These are phyloP conservation scores for Metallyticus violacea DNA, from an alignment of 2,888 invertebrate genomes.

Conservation along the genomic window DNA sequence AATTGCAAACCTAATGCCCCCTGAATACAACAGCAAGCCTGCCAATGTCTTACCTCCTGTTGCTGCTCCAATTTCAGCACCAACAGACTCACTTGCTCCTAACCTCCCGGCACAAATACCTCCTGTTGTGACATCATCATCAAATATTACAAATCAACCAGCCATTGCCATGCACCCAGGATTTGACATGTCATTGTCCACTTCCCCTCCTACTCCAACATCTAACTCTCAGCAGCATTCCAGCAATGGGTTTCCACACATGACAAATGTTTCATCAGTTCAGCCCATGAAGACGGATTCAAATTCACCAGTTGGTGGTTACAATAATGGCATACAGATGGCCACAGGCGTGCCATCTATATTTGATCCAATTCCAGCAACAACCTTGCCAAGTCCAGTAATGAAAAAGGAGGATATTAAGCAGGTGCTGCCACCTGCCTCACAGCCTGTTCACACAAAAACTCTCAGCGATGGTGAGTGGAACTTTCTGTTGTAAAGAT, in stretches of 20 bases:
- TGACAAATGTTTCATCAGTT: neutral
- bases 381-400: constrained; percentile 45
- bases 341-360: constrained; percentile 59
- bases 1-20: neutral
- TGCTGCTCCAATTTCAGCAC: neutral
- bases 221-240: constrained; percentile 50
- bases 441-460: constrained; percentile 41
- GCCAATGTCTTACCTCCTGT: neutral
- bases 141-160: constrained; percentile 12
- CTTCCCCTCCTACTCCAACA: constrained; percentile 49
- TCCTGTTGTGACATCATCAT: constrained; percentile 6
- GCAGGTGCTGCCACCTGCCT: constrained; percentile 52
- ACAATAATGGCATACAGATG: constrained; percentile 47
- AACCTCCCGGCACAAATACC: constrained; percentile 1
- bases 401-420: constrained; percentile 57
- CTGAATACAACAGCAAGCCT: constrained; percentile 4
- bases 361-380: constrained; percentile 59
- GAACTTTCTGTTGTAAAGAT: neutral
- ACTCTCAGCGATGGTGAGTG: constrained; percentile 43
- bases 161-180: constrained; percentile 29
- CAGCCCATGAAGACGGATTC: constrained; percentile 2
- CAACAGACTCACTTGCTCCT: neutral
- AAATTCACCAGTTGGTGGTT: neutral
- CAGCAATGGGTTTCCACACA: constrained; percentile 28
- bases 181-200: constrained; percentile 25